These are phyloP conservation scores for Chymomyza costata DNA, from an alignment of 1,140 invertebrate genomes.

Conservation along the genomic window DNA sequence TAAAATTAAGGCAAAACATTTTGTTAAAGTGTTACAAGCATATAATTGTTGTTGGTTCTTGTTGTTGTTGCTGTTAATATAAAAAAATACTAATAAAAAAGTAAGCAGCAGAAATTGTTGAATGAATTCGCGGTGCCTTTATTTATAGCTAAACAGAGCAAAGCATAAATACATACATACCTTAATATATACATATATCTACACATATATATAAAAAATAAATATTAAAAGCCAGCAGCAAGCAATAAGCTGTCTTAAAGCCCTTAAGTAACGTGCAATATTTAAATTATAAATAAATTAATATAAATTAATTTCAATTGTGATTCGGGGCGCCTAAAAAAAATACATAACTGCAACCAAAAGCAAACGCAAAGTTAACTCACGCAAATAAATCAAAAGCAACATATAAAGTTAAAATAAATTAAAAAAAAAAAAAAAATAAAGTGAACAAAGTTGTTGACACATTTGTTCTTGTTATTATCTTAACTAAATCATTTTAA, in stretches of 20 bases:
- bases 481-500: conserved; percentile 4
- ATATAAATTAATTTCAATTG: conserved; percentile 28
- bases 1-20: conserved; percentile 7
- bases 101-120: conserved; percentile 48
- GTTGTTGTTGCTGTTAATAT: conserved; percentile 54
- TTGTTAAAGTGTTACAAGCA: conserved; percentile 3
- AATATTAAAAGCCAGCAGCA: neutral
- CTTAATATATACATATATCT: conserved; percentile 15
- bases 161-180: conserved; percentile 25
- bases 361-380: conserved; percentile 22
- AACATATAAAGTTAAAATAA: neutral
- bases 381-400: conserved; percentile 26
- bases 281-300: conserved; percentile 59
- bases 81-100: conserved; percentile 29
- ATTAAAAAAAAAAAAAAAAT: neutral
- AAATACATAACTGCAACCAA: neutral
- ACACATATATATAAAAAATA: conserved; percentile 46
- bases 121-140: conserved; percentile 74
- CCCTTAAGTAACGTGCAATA: conserved; percentile 69
- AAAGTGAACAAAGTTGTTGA: neutral
- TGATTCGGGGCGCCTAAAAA: neutral
- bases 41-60: conserved; percentile 19
- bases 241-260: no score
- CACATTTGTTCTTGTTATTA: conserved; percentile 10
- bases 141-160: conserved; percentile 59